Evolutionary conservation across 2,888 invertebrate species (phyloP), one percentile per base, ranked within the genome.

Genomic region (Caenorhabditis virilis): DNA sequence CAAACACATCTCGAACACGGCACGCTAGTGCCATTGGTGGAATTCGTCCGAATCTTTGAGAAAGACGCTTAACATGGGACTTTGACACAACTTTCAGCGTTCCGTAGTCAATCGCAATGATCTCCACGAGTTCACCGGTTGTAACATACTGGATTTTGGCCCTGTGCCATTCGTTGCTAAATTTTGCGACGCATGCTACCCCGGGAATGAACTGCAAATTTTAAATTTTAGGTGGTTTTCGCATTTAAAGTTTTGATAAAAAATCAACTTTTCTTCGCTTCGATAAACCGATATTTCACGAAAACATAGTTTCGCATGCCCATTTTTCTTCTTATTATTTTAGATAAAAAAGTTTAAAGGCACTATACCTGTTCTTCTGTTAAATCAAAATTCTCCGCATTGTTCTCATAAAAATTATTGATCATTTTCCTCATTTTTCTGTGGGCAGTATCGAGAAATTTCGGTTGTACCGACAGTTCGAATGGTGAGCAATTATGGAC

Each of bases 11-110:
- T 42, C 54, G 23, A 13, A 58, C 36, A 11, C 11, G 30, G 1
- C 48, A 54, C 15, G 26, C 41, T 11, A 54, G 41, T 9, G 50
- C 46, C 50, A 63, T 41, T 23, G 53, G 63, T 9, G 63, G 63
- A 18, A 54, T 48, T 27, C 49, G 45, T 4, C 63, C 63, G 39
- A 63, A 58, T 22, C 15, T 36, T 13, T 27, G 18, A 11, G 26
- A 16, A 1, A 63, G 54, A 9, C 18, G 18, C 7, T 54, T 43
- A 4, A 63, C 7, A 15, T 58, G 35, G 13, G 11, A 4, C 23
- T 38, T 49, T 5, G 23, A 13, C 0, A 57, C 45, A 15, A 53
- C 46, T 1, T 43, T 56, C 11, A 7, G 23, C 25, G 15, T 20
- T 38, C 62, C 62, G 6, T 33, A 11, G 18, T 62, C 62, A 9